Conservation (phyloP, 2,888 invertebrate genomes). For the Peribatodes rhomboidaria region DNA sequence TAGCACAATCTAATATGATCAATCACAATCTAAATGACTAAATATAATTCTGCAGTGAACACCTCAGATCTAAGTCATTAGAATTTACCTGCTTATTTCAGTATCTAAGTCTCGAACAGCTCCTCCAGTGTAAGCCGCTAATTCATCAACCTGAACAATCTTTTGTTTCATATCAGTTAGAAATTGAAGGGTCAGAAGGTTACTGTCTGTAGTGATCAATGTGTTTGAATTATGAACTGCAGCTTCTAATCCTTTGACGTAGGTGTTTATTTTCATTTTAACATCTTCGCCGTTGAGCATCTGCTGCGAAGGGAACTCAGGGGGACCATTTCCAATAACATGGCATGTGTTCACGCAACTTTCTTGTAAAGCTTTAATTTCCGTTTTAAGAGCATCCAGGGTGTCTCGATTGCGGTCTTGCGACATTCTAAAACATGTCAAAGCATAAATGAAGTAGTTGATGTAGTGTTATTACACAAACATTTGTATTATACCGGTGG, state of each 20-base stretch:
- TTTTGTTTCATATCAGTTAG: slow-evolving; percentile 70
- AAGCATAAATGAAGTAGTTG: neutral
- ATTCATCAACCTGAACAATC: slow-evolving; percentile 66
- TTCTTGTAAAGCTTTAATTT: slow-evolving; percentile 66
- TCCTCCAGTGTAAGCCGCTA: slow-evolving; percentile 69
- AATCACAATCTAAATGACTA: too few species aligned
- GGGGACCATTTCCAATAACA: slow-evolving; percentile 67
- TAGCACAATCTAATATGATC: too few species aligned
- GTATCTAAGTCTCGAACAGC: slow-evolving; percentile 67
- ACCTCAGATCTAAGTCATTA: too few species aligned
- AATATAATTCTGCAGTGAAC: too few species aligned
- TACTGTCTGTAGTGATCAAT: slow-evolving; percentile 64
- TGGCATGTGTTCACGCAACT: slow-evolving; percentile 65
- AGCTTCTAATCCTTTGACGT: slow-evolving; percentile 66
- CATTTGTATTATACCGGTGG: neutral
- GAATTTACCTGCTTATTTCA: slow-evolving; percentile 71
- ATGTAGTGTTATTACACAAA: neutral
- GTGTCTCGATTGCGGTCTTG: slow-evolving; percentile 61
- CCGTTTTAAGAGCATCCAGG: slow-evolving; percentile 58
- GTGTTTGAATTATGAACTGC: slow-evolving; percentile 68
- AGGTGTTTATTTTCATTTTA: slow-evolving; percentile 60
- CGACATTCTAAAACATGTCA: slow-evolving; percentile 62
- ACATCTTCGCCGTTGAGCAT: slow-evolving; percentile 51
- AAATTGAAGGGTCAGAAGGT: slow-evolving; percentile 70
- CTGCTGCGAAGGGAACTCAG: slow-evolving; percentile 43